Evolutionary conservation across 2,888 invertebrate genomes (phyloP), one percentile per base, ranked within the genome.

Genomic region (Epirrhoe alternata): DNA sequence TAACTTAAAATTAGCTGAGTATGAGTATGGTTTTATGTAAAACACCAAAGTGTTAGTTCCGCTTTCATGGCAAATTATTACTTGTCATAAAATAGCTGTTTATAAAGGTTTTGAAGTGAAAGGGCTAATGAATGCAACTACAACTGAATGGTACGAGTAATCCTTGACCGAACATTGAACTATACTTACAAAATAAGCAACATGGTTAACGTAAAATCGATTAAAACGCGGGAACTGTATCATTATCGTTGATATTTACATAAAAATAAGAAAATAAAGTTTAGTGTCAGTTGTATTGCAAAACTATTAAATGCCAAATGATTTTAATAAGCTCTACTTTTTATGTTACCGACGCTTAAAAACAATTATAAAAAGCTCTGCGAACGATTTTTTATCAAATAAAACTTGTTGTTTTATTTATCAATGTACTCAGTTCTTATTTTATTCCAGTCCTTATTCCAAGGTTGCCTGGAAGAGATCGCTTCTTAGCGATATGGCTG

Each of bases 111-210:
- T 49, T 50, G 45, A 68, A 69, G 70, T 71, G 73, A 73, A 73
- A 73, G 71, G 73, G 61, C 54, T 64, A 53, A 53, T 50, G 59
- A 35, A 53, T 64, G 71, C 66, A 53, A 66, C 61, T 64, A 71
- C 66, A 53, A 66, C 53, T 77, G 75, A 82, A 80, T 77, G 76
- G 60, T 77, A 77, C 74, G 71, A 69, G 77, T 68, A 72, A 72
- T 72, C 81, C 81, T 81, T 82, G 81, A 76, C 75, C 73, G 64
- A 59, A n/a, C 53, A 56, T 51, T 56, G 57, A 61, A 64, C n/a
- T 59, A 45, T 16, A 59, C 30, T 58, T 24, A 38, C 42, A 42
- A 38, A 30, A 50, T 35, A 24, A 38, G 47, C 7, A 12, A 49
- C 31, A 47, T 52, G 52, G 17, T 47, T 52, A 52, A 60, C 33